A percentile compares a stretch with the other conserved stretches of the same genome.
Evolutionary conservation across 2,888 invertebrate species (phyloP).

Genomic region (Apoda limacodes): DNA sequence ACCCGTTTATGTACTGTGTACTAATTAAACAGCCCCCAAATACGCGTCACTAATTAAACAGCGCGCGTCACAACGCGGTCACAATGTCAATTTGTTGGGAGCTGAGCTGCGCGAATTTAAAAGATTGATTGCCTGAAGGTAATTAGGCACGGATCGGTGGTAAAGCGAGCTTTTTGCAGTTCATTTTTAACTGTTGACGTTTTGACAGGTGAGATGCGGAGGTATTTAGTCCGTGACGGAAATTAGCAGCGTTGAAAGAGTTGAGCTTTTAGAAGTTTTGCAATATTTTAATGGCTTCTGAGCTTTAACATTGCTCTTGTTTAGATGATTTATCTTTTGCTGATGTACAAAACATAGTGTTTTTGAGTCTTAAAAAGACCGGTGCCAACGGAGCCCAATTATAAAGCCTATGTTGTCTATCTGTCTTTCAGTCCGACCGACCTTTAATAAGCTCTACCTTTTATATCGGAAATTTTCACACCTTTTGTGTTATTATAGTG

Average conservation of each 20-base stretch:
- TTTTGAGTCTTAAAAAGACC: too few species aligned
- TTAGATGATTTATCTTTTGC: background rate
- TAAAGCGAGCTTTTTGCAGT: constrained; percentile 30
- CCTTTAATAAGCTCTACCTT: too few species aligned
- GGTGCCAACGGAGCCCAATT: too few species aligned
- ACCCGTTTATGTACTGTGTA: constrained; percentile 14
- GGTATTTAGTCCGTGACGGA: constrained; percentile 27
- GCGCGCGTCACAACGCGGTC: constrained; percentile 23
- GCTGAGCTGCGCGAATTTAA: constrained; percentile 23
- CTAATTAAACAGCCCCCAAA: constrained; percentile 31
- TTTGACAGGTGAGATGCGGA: constrained; percentile 32
- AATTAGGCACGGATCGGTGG: constrained; percentile 42
- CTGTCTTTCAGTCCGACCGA: too few species aligned
- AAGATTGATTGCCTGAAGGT: constrained; percentile 39
- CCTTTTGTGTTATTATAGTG: too few species aligned
- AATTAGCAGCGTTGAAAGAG: constrained; percentile 22
- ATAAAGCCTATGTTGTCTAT: too few species aligned
- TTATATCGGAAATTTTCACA: too few species aligned
- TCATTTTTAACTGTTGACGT: constrained; percentile 43
- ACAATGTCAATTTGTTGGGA: constrained; percentile 38
- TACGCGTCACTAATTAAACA: constrained; percentile 34
- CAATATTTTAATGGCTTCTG: background rate
- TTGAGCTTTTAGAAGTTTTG: too few species aligned
- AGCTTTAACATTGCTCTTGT: too few species aligned
- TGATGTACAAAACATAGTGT: too few species aligned